Evolutionary conservation across 2,888 invertebrate genomes (phyloP), one percentile per base, ranked within the genome.

Genomic region (Athalia circularis): DNA sequence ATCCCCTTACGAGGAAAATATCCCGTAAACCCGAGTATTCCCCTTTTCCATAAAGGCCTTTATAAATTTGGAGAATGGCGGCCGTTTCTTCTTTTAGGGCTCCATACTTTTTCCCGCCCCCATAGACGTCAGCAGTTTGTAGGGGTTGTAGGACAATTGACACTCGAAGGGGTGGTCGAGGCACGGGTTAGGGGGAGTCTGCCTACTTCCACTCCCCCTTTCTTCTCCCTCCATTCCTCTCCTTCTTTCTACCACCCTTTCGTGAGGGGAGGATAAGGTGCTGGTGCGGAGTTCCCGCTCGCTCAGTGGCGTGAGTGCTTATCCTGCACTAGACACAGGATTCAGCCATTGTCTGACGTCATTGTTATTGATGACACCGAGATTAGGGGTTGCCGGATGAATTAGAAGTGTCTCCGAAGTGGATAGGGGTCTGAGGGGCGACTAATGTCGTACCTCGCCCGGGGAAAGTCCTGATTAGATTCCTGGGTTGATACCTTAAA

Each of bases 31-130:
- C 59, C 45, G 54, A 47, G 82, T 84, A 84, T 83, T 84, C 81
- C 80, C 78, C 83, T 81, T 84, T 83, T 82, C 85, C 87, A 87
- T 88, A 86, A 86, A 88, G 87, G 86, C 87, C 85, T 88, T 88
- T 88, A 88, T 88, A 88, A 88, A 88, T 88, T 88, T 88, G 84
- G 83, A 80, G 70, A 67, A 77, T 80, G 75, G 59, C 70, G 59
- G 54, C 15, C 65, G 78, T 75, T 79, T 79, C 76, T 65, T 50
- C 74, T 61, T 77, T 54, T 52, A 59, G 65, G 65, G 77, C 54
- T 74, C 61, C 72, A 65, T 50, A 13, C 61, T 57, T 74, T 72
- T 61, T 67, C 50, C 11, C 47, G 4, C 67, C 13, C 50, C 61
- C 70, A 52, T 50, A 79, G 65, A 77, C 64, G 77, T 65, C 75